These are phyloP conservation scores for Barypeithes pellucidus DNA, from an alignment of 2,888 invertebrate genomes.

Conservation along the genomic window DNA sequence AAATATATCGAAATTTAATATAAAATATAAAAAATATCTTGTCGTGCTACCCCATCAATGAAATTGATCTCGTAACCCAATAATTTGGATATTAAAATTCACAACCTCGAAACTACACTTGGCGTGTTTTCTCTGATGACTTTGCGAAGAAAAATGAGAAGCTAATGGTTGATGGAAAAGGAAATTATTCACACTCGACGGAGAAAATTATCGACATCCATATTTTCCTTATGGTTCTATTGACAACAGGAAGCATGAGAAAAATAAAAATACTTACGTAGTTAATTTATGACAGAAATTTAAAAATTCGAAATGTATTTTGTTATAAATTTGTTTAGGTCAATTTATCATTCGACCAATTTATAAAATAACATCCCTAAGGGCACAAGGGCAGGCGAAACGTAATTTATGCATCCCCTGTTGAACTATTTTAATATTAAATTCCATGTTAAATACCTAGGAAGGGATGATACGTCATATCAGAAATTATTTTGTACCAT, in stretches of 20 bases:
- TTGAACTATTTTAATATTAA: conserved; percentile 5
- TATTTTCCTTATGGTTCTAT: no score
- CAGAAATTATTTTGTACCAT: no score
- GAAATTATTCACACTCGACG: not conserved
- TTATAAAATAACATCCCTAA: not conserved
- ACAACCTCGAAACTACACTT: not conserved
- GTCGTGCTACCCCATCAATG: not conserved
- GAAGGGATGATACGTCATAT: no score
- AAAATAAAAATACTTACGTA: no score
- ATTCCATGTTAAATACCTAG: not conserved
- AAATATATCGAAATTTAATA: not conserved
- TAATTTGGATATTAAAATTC: not conserved
- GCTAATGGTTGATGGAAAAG: not conserved
- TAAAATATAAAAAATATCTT: not conserved
- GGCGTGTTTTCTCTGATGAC: not conserved
- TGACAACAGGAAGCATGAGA: no score
- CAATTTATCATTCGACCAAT: no score
- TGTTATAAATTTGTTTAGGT: no score
- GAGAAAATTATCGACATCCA: not conserved
- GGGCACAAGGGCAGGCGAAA: not conserved
- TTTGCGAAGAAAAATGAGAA: not conserved
- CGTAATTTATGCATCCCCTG: not conserved
- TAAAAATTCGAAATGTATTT: no score
- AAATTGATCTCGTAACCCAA: not conserved
- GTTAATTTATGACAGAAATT: no score